These are phyloP conservation scores for Rhagophthalmus giganteus DNA, from an alignment of 2,888 invertebrate genomes.

Conservation along the genomic window DNA sequence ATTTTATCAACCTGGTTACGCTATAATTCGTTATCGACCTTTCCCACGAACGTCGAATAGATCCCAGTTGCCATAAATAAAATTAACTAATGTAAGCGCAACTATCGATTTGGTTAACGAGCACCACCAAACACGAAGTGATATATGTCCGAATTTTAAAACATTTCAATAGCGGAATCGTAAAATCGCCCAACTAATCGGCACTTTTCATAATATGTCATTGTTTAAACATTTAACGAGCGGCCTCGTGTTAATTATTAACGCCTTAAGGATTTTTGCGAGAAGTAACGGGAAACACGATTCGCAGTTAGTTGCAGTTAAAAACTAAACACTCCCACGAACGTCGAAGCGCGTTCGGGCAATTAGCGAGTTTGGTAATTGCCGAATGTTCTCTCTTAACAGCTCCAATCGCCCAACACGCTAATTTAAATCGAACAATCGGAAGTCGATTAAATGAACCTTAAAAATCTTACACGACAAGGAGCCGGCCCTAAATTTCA, in stretches of 20 bases:
- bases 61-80: not conserved
- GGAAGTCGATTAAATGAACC: slow-evolving; percentile 19
- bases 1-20: slow-evolving; percentile 16
- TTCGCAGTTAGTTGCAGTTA: slow-evolving; percentile 17
- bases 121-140: not conserved
- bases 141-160: not conserved
- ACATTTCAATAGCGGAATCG: not conserved
- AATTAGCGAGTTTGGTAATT: slow-evolving; percentile 22
- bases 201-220: slow-evolving; percentile 6
- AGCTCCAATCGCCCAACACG: slow-evolving; percentile 17
- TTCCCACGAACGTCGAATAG: not conserved
- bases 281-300: slow-evolving; percentile 11
- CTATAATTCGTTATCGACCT: slow-evolving; percentile 1
- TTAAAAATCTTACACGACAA: slow-evolving; percentile 7
- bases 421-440: slow-evolving; percentile 17
- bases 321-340: slow-evolving; percentile 17
- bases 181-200: slow-evolving; percentile 3
- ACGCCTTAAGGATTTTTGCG: slow-evolving; percentile 12
- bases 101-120: not conserved
- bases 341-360: slow-evolving; percentile 2
- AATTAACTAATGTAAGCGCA: not conserved
- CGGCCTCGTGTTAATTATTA: slow-evolving; percentile 1
- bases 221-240: slow-evolving; percentile 13
- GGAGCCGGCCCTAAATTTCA: no score
- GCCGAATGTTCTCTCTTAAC: slow-evolving; percentile 13